These are phyloP conservation scores for Coregonus suidteri DNA, from an alignment of 2,797 vertebrate genomes.

Conservation along the genomic window DNA sequence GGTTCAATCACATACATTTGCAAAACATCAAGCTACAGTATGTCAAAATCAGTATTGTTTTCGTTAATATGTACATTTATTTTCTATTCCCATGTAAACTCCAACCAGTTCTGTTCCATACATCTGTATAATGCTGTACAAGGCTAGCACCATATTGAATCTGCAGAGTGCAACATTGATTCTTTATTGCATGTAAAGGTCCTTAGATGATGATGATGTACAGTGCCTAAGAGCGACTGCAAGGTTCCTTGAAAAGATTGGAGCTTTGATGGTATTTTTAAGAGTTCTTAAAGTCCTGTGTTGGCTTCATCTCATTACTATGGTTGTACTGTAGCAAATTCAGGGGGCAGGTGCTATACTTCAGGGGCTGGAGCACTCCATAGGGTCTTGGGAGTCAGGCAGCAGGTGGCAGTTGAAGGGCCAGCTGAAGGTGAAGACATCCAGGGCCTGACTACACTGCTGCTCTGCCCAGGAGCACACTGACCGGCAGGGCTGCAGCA, in stretches of 20 bases:
- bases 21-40: background rate
- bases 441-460: conserved; percentile 82
- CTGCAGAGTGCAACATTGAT: background rate
- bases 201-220: background rate
- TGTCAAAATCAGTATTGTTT: conserved; percentile 15
- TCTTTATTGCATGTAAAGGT: background rate
- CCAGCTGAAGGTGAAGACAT: conserved; percentile 86
- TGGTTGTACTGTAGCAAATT: background rate
- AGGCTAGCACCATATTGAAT: background rate
- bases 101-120: background rate
- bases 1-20: background rate
- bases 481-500: conserved; percentile 88
- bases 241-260: background rate
- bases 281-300: background rate
- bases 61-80: conserved; percentile 4
- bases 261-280: background rate
- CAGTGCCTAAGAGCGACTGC: background rate
- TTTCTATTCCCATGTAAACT: background rate
- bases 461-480: conserved; percentile 85
- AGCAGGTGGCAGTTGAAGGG: conserved; percentile 94
- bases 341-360: too few species aligned
- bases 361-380: conserved; percentile 82
- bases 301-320: background rate
- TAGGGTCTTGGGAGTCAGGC: conserved; percentile 78
- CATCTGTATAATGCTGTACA: background rate